Conservation (phyloP, 2,888 invertebrate genomes). For the Lasioglossum lativentre region DNA sequence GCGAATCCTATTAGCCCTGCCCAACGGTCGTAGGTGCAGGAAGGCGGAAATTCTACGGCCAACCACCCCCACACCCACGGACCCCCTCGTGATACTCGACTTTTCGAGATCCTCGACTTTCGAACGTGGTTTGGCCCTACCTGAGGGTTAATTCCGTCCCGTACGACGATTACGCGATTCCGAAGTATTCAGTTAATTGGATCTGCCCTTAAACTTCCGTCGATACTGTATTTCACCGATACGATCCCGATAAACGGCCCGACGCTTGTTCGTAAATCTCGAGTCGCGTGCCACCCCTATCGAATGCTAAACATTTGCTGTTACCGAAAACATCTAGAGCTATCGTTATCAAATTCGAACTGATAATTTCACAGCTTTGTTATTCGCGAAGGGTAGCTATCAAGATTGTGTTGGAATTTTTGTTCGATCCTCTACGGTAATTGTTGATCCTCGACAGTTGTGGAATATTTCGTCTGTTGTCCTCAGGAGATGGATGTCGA, state of each 20-base stretch:
- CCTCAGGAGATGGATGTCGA: constrained; percentile 24
- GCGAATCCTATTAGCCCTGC: constrained; percentile 79
- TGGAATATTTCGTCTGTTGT: not conserved
- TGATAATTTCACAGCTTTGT: not conserved
- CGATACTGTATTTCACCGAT: not conserved
- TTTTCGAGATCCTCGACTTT: constrained; percentile 69
- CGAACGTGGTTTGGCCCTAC: constrained; percentile 49
- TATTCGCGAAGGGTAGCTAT: no score
- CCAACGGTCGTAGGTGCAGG: constrained; percentile 69
- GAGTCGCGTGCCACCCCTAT: not conserved
- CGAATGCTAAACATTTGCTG: not conserved
- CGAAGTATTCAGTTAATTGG: constrained; percentile 65
- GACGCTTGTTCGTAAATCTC: not conserved
- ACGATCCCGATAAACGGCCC: not conserved
- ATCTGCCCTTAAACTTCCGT: constrained; percentile 46
- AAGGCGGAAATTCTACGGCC: constrained; percentile 66
- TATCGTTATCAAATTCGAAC: not conserved
- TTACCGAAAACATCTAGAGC: not conserved
- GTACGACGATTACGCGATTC: constrained; percentile 55
- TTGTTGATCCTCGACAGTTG: no score
- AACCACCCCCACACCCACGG: not conserved
- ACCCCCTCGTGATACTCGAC: constrained; percentile 47
- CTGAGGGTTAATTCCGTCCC: constrained; percentile 59
- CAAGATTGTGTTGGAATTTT: no score
- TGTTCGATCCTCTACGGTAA: no score